Evolutionary conservation across 2,888 invertebrate species (phyloP), one percentile per base, ranked within the genome.

Genomic region (Meiosimyza decipiens): DNA sequence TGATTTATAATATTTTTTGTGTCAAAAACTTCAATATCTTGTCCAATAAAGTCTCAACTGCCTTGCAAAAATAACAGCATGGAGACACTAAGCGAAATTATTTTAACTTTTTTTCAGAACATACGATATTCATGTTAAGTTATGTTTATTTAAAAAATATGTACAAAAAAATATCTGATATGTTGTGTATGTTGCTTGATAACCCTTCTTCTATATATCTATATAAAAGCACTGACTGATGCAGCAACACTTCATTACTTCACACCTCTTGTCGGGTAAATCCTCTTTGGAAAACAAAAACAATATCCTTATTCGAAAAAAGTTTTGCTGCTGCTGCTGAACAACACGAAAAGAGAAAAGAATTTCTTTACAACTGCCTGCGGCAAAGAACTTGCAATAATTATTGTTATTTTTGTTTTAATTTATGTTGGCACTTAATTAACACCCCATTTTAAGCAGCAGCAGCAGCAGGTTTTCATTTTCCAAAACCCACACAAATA

Each of bases 391-490:
- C 40, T 40, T 40, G 40, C 49, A 64, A 64, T 67, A 51, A 62
- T 71, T 69, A 51, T 73, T 68, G 40, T 57, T 66, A 51, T 70
- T 72, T 69, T 74, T 70, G 74, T 75, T 66, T 60, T 68, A 72
- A 78, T 76, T 62, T 73, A 71, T 76, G 77, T 77, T 77, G 75
- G 75, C 77, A 76, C 76, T 73, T 77, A 76, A 77, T 77, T 78
- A 78, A 70, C 71, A 73, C 71, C 64, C 64, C 49, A 49, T 50
- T 64, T 57, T 55, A 28, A 28, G 28, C 28, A 28, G 28, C 28
- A 18, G 57, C 50, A 63, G 63, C 49, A 64, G 64, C 64, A 64
- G 64, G 64, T 64, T 64, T 64, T 64, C 49, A 49, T 64, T 64
- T 64, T 12, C 40, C 6, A 40, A 40, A 40, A 40, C 40, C 28